These are phyloP conservation scores for Nothura maculosa DNA, from an alignment of 2,797 vertebrate genomes.

Conservation along the genomic window DNA sequence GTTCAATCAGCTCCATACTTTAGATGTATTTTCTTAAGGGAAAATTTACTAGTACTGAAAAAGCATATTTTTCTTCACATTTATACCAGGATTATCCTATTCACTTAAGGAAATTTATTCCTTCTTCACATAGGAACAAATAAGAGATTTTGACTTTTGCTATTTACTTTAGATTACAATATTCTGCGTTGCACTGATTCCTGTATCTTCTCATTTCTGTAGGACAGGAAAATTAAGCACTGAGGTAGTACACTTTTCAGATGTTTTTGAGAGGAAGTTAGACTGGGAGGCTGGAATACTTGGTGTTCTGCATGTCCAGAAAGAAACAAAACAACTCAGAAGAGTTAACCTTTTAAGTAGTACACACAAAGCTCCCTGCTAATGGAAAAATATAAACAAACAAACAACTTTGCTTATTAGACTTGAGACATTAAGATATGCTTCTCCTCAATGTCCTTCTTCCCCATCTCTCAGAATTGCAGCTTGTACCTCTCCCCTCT, in stretches of 20 bases:
- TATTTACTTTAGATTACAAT: not conserved
- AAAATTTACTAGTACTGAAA: conserved; percentile 22
- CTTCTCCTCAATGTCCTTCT: not conserved
- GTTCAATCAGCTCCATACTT: conserved; percentile 19
- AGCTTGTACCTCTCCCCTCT: not conserved
- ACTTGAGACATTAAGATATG: not conserved
- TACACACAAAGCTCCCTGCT: not conserved
- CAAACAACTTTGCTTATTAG: not conserved
- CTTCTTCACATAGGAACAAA: not conserved
- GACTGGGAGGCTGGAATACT: accelerated
- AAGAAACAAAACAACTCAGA: not conserved
- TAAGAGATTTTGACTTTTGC: not conserved
- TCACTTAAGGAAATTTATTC: not conserved
- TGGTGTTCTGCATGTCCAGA: not conserved
- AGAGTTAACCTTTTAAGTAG: accelerated
- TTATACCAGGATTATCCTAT: not conserved
- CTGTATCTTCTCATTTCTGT: not conserved
- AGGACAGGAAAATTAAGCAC: not conserved
- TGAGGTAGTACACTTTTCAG: not conserved
- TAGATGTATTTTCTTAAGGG: conserved; percentile 28
- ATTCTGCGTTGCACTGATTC: not conserved
- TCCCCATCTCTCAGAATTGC: not conserved
- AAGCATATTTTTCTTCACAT: not conserved
- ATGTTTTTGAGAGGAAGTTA: not conserved
- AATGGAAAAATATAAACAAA: not conserved